phyloP scores from a whole-genome alignment of 1,140 invertebrate species.

The Pogonus chalceus region DNA sequence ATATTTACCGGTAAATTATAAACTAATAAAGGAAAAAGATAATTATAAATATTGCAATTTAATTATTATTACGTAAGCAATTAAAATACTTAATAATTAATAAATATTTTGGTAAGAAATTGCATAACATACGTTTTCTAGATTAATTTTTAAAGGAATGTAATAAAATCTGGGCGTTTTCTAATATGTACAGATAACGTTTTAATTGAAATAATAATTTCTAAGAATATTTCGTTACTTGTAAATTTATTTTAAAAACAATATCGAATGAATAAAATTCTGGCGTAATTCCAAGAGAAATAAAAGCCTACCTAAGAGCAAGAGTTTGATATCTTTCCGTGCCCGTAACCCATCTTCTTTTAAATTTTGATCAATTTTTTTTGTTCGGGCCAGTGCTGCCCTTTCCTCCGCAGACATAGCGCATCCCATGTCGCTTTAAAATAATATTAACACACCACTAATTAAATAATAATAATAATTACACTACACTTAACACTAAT shows the following conservation, averaged over 20 bases:
- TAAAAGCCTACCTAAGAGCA: constrained; percentile 72
- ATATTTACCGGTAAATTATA: too few species aligned
- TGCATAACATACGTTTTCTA: too few species aligned
- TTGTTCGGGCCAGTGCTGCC: constrained; percentile 89
- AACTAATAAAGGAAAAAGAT: too few species aligned
- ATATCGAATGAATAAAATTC: neutral
- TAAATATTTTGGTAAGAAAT: too few species aligned
- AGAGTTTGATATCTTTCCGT: constrained; percentile 96
- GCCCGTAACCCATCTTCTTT: constrained; percentile 98
- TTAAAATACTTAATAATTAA: too few species aligned
- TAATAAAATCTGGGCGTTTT: too few species aligned
- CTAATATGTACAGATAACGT: too few species aligned
- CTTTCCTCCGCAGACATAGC: constrained; percentile 97
- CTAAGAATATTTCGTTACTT: neutral
- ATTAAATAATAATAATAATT: neutral
- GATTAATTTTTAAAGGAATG: too few species aligned
- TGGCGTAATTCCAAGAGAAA: neutral
- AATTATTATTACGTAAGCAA: too few species aligned
- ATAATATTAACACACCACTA: neutral
- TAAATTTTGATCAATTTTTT: constrained; percentile 94
- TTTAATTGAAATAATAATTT: too few species aligned
- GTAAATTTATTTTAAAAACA: neutral
- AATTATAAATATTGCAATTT: too few species aligned
- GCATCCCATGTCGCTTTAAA: constrained; percentile 87
- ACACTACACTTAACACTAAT: too few species aligned